phyloP scores from a whole-genome alignment of 2,888 invertebrate species.

The Drosophila sordidula region DNA sequence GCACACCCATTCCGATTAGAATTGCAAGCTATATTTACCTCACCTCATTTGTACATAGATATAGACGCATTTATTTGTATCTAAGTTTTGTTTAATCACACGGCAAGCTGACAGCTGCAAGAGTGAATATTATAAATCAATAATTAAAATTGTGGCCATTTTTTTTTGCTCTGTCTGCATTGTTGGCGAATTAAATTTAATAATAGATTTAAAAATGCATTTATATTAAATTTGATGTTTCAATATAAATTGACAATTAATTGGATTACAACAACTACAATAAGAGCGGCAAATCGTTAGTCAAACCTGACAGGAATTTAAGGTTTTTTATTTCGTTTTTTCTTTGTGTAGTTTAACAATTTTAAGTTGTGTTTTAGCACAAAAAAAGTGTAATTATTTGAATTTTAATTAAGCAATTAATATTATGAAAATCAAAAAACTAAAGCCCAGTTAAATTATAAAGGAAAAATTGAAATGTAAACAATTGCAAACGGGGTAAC shows the following conservation, averaged over 20 bases:
- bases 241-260: slow-evolving; percentile 78
- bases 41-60: no score
- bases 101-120: neutral
- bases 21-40: no score
- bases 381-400: neutral
- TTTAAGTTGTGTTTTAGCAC: slow-evolving; percentile 15
- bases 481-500: neutral
- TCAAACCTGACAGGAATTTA: slow-evolving; percentile 40
- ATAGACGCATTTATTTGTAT: no score
- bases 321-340: slow-evolving; percentile 1
- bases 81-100: neutral
- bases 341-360: neutral
- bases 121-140: slow-evolving; percentile 57
- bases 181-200: slow-evolving; percentile 65
- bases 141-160: slow-evolving; percentile 64
- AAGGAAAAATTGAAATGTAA: slow-evolving; percentile 4
- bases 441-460: slow-evolving; percentile 2
- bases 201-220: slow-evolving; percentile 71
- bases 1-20: no score
- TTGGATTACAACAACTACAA: slow-evolving; percentile 61
- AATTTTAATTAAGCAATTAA: neutral
- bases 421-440: neutral
- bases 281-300: slow-evolving; percentile 36
- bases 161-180: slow-evolving; percentile 27
- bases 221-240: slow-evolving; percentile 78